Conservation (phyloP, 2,113 vertebrate species). For the Chloebia gouldiae region DNA sequence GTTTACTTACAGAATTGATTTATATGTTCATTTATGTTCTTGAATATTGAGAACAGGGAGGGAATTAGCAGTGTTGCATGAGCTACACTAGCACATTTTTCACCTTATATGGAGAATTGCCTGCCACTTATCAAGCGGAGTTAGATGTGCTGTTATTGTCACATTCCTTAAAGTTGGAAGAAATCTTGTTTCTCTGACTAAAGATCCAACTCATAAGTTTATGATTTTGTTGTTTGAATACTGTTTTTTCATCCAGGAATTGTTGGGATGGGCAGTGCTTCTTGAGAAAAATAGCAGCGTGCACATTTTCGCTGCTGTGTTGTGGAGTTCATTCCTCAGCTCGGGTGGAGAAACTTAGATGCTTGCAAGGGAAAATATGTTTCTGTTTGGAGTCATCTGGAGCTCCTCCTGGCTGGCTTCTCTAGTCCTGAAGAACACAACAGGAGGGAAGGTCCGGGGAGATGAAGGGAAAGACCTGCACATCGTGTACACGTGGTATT, state of each 20-base stretch:
- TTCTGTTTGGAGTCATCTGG: background rate
- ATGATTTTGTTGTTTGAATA: background rate
- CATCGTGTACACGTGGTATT: accelerated
- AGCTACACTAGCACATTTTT: constrained; percentile 71
- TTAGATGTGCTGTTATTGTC: constrained; percentile 79
- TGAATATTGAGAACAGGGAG: constrained; percentile 11
- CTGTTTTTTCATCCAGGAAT: background rate
- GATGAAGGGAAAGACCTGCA: background rate
- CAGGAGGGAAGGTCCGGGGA: background rate
- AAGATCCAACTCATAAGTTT: background rate
- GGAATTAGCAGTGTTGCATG: constrained; percentile 35
- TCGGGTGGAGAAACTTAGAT: background rate
- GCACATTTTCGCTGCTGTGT: background rate
- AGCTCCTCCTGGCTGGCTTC: background rate
- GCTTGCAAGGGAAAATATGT: background rate
- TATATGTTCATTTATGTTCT: background rate
- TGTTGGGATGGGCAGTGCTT: background rate
- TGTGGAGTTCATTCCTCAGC: background rate
- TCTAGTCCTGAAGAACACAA: background rate
- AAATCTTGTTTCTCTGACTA: constrained; percentile 40
- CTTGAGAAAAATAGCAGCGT: background rate
- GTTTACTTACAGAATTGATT: constrained; percentile 16
- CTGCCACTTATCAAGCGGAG: constrained; percentile 68
- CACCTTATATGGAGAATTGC: constrained; percentile 79
- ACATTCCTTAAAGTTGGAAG: constrained; percentile 67